phyloP scores from a whole-genome alignment of 2,113 vertebrate species.

The Xiphophorus couchianus region DNA sequence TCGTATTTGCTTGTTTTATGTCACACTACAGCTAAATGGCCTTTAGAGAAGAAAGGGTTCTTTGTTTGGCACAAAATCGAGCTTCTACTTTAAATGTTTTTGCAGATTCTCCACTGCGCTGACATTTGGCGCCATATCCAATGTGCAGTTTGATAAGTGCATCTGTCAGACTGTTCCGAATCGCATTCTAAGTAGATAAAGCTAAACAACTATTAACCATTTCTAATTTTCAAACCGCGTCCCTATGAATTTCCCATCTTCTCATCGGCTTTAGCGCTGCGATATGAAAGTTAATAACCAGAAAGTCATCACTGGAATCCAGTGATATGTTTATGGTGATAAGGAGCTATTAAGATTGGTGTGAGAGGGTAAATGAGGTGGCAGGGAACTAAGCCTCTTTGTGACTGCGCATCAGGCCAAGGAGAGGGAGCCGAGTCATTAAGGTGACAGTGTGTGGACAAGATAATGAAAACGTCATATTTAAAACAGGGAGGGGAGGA shows the following conservation, averaged over 20 bases:
- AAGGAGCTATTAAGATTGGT: constrained; percentile 60
- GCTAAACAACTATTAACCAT: constrained; percentile 54
- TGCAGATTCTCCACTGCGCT: constrained; percentile 12
- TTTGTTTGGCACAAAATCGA: constrained; percentile 8
- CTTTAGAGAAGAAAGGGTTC: not conserved
- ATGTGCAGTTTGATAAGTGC: constrained; percentile 31
- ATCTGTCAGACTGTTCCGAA: constrained; percentile 31
- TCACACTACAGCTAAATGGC: not conserved
- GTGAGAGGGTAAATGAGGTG: constrained; percentile 64
- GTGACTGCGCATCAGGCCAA: constrained; percentile 40
- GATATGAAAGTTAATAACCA: constrained; percentile 61
- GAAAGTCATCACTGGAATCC: constrained; percentile 58
- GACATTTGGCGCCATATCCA: constrained; percentile 21
- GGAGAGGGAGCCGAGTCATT: constrained; percentile 58
- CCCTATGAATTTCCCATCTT: constrained; percentile 44
- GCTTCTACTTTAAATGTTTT: constrained; percentile 22
- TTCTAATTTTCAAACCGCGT: constrained; percentile 45
- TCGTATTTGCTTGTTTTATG: constrained; percentile 16
- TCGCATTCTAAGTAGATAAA: constrained; percentile 22
- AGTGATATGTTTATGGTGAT: constrained; percentile 62
- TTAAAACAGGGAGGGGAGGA: constrained; percentile 49
- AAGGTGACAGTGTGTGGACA: constrained; percentile 64
- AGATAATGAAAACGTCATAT: constrained; percentile 69
- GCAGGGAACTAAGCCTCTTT: constrained; percentile 57
- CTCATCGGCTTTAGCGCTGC: constrained; percentile 45